phyloP scores from a whole-genome alignment of 1,140 invertebrate genomes.

The Drosophila seguyi region DNA sequence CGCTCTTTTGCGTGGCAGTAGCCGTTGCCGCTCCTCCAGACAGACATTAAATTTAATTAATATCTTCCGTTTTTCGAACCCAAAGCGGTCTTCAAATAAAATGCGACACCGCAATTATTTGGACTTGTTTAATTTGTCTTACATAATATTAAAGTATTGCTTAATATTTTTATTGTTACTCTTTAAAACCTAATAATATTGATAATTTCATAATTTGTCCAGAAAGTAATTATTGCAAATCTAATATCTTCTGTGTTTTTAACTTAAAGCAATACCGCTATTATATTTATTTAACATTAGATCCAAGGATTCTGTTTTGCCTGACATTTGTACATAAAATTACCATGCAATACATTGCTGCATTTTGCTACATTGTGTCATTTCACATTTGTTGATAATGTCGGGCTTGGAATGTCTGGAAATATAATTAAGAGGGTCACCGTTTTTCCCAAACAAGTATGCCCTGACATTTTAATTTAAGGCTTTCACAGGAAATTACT shows the following conservation, averaged over 20 bases:
- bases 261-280: no score
- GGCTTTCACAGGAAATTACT: no score
- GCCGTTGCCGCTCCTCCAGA: constrained; percentile 42
- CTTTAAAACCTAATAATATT: no score
- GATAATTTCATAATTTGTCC: no score
- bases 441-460: background rate
- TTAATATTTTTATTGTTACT: background rate
- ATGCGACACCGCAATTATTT: background rate
- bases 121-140: background rate
- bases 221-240: no score
- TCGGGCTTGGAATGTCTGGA: background rate
- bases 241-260: no score
- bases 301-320: no score
- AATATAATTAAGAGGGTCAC: background rate
- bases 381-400: background rate
- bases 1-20: constrained; percentile 22
- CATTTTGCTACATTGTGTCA: no score
- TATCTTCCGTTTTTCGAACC: constrained; percentile 35
- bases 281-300: no score
- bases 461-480: background rate
- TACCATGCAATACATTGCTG: no score
- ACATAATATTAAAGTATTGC: background rate
- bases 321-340: no score
- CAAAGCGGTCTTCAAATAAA: constrained; percentile 10
- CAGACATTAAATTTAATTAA: constrained; percentile 77